These are phyloP conservation scores for Astur gentilis DNA, from an alignment of 2,113 vertebrate genomes.

Conservation along the genomic window DNA sequence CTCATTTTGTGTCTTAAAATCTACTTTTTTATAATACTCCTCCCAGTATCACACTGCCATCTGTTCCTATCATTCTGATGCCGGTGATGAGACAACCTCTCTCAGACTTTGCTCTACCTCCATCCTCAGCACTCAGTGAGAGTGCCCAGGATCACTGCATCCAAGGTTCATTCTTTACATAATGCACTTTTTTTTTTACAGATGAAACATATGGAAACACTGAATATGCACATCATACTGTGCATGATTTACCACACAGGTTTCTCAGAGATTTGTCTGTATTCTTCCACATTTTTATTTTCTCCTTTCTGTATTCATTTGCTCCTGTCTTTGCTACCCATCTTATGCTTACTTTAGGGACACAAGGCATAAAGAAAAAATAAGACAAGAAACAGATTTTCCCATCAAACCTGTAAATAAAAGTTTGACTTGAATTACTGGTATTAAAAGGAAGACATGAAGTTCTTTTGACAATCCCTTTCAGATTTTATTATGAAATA, in stretches of 20 bases:
- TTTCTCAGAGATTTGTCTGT: accelerated
- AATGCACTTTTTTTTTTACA: not conserved
- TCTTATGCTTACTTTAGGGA: not conserved
- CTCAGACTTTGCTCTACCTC: not conserved
- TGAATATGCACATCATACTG: accelerated
- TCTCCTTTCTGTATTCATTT: not conserved
- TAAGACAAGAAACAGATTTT: not conserved
- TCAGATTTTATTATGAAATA: not conserved
- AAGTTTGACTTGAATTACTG: not conserved
- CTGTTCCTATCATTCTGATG: accelerated
- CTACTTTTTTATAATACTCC: not conserved
- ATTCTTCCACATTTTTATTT: not conserved
- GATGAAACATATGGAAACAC: accelerated
- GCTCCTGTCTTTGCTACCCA: not conserved
- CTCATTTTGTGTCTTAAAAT: not conserved
- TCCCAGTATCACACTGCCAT: not conserved
- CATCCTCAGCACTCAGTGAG: not conserved
- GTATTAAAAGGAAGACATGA: not conserved
- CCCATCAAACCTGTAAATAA: not conserved
- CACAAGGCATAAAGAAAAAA: not conserved
- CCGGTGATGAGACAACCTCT: not conserved
- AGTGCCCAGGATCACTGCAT: not conserved
- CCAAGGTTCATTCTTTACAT: accelerated
- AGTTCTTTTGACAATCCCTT: not conserved
- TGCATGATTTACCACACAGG: accelerated